phyloP scores from a whole-genome alignment of 2,888 invertebrate genomes.

The Drosophila mercatorum region DNA sequence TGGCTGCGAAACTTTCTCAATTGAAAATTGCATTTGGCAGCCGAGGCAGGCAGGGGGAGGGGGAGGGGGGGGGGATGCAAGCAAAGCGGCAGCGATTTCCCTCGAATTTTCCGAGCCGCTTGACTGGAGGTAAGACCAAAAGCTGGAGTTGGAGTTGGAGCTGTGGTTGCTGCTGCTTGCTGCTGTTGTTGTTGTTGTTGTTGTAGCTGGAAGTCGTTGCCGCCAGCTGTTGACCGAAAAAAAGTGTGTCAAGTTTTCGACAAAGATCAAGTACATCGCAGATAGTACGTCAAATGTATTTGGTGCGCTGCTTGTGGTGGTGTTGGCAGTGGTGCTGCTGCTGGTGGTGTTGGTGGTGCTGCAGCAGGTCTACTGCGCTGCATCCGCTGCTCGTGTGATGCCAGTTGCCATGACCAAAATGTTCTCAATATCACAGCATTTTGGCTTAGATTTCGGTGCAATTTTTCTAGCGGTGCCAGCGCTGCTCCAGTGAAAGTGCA shows the following conservation, averaged over 20 bases:
- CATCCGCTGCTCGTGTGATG: slow-evolving; percentile 53
- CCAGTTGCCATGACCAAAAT: slow-evolving; percentile 73
- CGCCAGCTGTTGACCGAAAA: slow-evolving; percentile 67
- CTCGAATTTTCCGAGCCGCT: slow-evolving; percentile 71
- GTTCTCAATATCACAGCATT: slow-evolving; percentile 58
- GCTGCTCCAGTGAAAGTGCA: slow-evolving; percentile 66
- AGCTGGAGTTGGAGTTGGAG: slow-evolving; percentile 47
- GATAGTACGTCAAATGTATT: slow-evolving; percentile 66
- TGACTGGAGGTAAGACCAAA: slow-evolving; percentile 46
- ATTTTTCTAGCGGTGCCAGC: slow-evolving; percentile 41
- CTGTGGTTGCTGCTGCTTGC: slow-evolving; percentile 13
- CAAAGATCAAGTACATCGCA: slow-evolving; percentile 83
- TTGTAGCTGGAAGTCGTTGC: slow-evolving; percentile 58
- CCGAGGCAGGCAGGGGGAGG: not conserved
- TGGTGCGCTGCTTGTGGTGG: slow-evolving; percentile 15
- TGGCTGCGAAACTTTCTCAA: slow-evolving; percentile 68
- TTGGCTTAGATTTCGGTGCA: slow-evolving; percentile 48
- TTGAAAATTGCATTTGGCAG: slow-evolving; percentile 63
- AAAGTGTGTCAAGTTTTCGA: slow-evolving; percentile 83
- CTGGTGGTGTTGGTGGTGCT: not conserved
- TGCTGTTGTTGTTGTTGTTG: slow-evolving; percentile 14
- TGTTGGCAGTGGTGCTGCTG: slow-evolving; percentile 7
- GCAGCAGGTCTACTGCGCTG: slow-evolving; percentile 27
- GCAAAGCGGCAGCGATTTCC: slow-evolving; percentile 59
- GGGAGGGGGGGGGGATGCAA: too few species aligned